Evolutionary conservation across 2,888 invertebrate species (phyloP).

Genomic region (Gibbula magus): DNA sequence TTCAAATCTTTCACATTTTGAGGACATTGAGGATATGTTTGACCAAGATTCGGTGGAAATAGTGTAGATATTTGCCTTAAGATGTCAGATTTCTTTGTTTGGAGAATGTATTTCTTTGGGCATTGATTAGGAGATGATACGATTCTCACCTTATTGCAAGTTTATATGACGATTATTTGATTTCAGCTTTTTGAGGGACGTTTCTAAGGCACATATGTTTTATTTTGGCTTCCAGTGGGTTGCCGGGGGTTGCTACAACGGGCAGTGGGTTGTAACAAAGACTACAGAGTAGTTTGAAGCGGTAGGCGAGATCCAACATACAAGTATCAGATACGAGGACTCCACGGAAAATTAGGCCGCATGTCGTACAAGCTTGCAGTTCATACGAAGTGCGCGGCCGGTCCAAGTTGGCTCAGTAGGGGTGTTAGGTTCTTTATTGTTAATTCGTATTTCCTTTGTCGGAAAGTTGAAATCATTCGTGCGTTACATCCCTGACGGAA

Average conservation of each 20-base stretch:
- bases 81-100: conserved; percentile 12
- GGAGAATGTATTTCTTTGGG: conserved; percentile 9
- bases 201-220: background rate
- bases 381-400: conserved; percentile 19
- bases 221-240: background rate
- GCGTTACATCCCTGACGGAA: conserved; percentile 12
- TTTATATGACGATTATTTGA: conserved; percentile 24
- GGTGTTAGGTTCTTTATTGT: conserved; percentile 6
- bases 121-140: conserved; percentile 18
- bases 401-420: conserved; percentile 6
- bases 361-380: conserved; percentile 28
- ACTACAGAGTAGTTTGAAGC: background rate
- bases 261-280: conserved; percentile 8
- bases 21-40: background rate
- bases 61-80: background rate
- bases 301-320: conserved; percentile 8
- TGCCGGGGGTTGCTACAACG: background rate
- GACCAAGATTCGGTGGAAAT: background rate
- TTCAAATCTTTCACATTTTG: background rate
- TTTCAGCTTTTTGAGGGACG: background rate
- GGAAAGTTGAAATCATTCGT: conserved; percentile 20
- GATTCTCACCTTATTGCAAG: conserved; percentile 17
- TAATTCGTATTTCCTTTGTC: conserved; percentile 16
- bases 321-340: conserved; percentile 23
- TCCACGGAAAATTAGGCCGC: conserved; percentile 26